phyloP scores from a whole-genome alignment of 2,888 invertebrate genomes.

The Linnaemya vulpina region DNA sequence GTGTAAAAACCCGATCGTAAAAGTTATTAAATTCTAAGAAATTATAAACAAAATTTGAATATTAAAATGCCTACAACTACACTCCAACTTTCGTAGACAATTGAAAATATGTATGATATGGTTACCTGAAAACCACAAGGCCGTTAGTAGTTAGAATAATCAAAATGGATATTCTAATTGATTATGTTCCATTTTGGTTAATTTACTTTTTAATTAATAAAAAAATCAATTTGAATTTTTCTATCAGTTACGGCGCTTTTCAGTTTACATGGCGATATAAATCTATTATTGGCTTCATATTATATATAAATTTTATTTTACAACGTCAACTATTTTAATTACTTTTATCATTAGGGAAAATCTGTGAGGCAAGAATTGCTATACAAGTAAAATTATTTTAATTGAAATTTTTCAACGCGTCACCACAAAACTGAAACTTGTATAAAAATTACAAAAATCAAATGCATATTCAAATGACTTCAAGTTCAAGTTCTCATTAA shows the following conservation, averaged over 20 bases:
- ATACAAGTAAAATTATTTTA: conserved; percentile 25
- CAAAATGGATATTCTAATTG: too few relatives aligned
- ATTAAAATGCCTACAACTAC: conserved; percentile 5
- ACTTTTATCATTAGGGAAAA: conserved; percentile 21
- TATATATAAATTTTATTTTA: conserved; percentile 2
- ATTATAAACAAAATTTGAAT: conserved; percentile 1
- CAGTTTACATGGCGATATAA: background rate
- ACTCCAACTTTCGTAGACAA: background rate
- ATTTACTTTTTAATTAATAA: too few relatives aligned
- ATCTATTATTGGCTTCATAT: background rate
- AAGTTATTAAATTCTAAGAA: background rate
- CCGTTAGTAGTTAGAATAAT: too few relatives aligned
- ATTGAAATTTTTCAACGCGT: conserved; percentile 22
- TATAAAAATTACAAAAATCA: background rate
- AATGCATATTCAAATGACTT: conserved; percentile 28
- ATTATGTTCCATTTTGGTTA: too few relatives aligned
- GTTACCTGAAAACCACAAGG: too few relatives aligned
- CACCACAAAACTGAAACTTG: conserved; percentile 9
- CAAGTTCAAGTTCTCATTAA: conserved; percentile 51
- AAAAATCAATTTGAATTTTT: too few relatives aligned
- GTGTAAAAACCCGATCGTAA: conserved; percentile 8
- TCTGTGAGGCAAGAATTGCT: conserved; percentile 4
- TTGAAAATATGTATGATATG: too few relatives aligned
- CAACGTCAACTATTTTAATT: conserved; percentile 30
- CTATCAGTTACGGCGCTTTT: too few relatives aligned